phyloP scores from a whole-genome alignment of 2,888 invertebrate genomes.

The Tinea pellionella region DNA sequence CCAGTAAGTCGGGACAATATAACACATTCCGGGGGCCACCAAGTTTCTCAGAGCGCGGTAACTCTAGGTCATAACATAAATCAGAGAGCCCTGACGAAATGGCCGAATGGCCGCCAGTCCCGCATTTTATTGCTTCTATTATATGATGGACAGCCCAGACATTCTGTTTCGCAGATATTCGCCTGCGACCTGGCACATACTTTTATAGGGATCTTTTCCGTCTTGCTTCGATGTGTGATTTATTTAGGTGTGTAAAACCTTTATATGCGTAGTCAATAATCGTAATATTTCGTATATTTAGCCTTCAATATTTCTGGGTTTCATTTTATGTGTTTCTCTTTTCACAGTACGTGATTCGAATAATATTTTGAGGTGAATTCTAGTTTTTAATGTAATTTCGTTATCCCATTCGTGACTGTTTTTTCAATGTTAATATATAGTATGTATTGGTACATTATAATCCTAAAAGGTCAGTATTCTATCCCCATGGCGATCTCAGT shows the following conservation, averaged over 20 bases:
- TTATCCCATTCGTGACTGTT: slow-evolving; percentile 1
- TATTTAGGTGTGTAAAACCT: not conserved
- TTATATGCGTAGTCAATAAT: slow-evolving; percentile 8
- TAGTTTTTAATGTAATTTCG: slow-evolving; percentile 6
- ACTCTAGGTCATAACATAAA: slow-evolving; percentile 15
- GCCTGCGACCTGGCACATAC: not conserved
- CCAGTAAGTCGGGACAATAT: slow-evolving; percentile 3
- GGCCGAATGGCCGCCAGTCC: slow-evolving; percentile 13
- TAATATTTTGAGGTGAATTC: not conserved
- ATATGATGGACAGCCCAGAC: slow-evolving; percentile 14
- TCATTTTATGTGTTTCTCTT: slow-evolving; percentile 2
- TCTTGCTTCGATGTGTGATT: not conserved
- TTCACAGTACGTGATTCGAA: not conserved
- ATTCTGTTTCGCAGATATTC: slow-evolving; percentile 5
- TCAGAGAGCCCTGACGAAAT: slow-evolving; percentile 14
- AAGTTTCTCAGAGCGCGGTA: not conserved
- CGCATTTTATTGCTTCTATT: slow-evolving; percentile 15
- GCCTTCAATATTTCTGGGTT: not conserved
- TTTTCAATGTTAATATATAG: not conserved
- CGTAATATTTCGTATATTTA: slow-evolving; percentile 6
- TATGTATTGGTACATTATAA: not conserved
- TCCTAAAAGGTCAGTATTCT: not conserved
- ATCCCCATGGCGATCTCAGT: not conserved
- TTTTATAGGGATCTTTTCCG: not conserved
- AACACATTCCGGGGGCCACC: slow-evolving; percentile 3